Conservation (phyloP, 2,113 vertebrate species). For the Silurus meridionalis region DNA sequence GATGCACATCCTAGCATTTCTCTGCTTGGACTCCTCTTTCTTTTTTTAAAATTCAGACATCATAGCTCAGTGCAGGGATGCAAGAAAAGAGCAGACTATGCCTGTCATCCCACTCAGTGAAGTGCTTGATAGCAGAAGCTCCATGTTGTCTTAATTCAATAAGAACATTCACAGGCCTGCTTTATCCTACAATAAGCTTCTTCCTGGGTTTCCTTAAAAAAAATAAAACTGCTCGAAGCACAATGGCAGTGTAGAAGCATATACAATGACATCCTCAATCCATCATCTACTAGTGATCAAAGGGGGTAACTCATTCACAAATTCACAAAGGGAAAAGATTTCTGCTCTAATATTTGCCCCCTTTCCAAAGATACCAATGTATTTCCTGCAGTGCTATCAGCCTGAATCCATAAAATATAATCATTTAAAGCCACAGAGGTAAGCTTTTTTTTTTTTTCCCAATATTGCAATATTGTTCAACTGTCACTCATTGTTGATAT, state of each 20-base stretch:
- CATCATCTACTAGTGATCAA: slow-evolving; percentile 35
- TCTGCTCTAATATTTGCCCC: slow-evolving; percentile 22
- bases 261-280: slow-evolving; percentile 32
- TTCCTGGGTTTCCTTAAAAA: slow-evolving; percentile 1
- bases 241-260: neutral
- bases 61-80: slow-evolving; percentile 11
- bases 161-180: neutral
- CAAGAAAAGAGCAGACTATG: slow-evolving; percentile 10
- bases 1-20: neutral
- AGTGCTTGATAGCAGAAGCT: slow-evolving; percentile 6
- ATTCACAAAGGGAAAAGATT: slow-evolving; percentile 36
- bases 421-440: slow-evolving; percentile 12
- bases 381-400: slow-evolving; percentile 31
- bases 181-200: slow-evolving; percentile 22
- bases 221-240: slow-evolving; percentile 12
- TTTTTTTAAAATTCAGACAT: slow-evolving; percentile 18
- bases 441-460: slow-evolving; percentile 15
- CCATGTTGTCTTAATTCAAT: slow-evolving; percentile 16
- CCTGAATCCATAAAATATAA: slow-evolving; percentile 26
- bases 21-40: neutral
- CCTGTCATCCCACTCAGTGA: slow-evolving; percentile 14
- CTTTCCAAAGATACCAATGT: slow-evolving; percentile 23
- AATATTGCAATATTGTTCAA: slow-evolving; percentile 25
- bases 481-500: slow-evolving; percentile 29
- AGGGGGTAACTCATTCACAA: slow-evolving; percentile 17